phyloP scores from a whole-genome alignment of 2,113 vertebrate species.

The Dunckerocampus dactyliophorus region DNA sequence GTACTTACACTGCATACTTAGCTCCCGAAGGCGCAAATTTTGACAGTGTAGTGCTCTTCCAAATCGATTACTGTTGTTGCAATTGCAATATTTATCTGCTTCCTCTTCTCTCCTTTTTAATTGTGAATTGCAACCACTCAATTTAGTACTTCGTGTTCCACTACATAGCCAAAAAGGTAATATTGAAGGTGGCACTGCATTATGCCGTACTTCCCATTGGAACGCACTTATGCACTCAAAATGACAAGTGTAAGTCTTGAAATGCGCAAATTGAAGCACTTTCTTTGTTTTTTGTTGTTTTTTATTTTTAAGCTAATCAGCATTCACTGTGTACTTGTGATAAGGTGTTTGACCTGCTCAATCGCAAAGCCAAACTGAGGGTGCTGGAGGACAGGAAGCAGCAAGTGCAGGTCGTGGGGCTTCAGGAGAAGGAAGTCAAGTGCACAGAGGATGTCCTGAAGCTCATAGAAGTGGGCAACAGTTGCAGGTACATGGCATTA shows the following conservation, averaged over 20 bases:
- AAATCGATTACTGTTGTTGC: too few relatives aligned
- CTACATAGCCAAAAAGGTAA: too few relatives aligned
- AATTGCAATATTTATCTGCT: too few relatives aligned
- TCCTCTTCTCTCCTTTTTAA: too few relatives aligned
- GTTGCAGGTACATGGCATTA: slow-evolving; percentile 83
- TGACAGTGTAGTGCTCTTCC: too few relatives aligned
- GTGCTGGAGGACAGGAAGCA: slow-evolving; percentile 97
- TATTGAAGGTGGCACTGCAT: too few relatives aligned
- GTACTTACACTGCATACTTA: not conserved
- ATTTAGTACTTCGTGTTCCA: too few relatives aligned
- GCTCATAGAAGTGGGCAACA: slow-evolving; percentile 96
- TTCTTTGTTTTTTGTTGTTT: not conserved
- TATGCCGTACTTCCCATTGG: too few relatives aligned
- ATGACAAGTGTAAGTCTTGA: not conserved
- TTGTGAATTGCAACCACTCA: too few relatives aligned
- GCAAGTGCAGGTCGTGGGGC: slow-evolving; percentile 96
- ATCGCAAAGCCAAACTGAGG: slow-evolving; percentile 93
- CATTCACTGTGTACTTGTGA: not conserved
- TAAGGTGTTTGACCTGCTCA: slow-evolving; percentile 95
- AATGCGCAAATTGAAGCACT: not conserved
- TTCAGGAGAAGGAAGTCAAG: slow-evolving; percentile 92
- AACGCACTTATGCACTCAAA: too few relatives aligned
- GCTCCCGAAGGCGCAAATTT: too few relatives aligned
- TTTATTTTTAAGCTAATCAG: not conserved
- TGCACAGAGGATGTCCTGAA: slow-evolving; percentile 97